Conservation (phyloP, 2,888 invertebrate genomes). For the Drosophila atroscutellata region DNA sequence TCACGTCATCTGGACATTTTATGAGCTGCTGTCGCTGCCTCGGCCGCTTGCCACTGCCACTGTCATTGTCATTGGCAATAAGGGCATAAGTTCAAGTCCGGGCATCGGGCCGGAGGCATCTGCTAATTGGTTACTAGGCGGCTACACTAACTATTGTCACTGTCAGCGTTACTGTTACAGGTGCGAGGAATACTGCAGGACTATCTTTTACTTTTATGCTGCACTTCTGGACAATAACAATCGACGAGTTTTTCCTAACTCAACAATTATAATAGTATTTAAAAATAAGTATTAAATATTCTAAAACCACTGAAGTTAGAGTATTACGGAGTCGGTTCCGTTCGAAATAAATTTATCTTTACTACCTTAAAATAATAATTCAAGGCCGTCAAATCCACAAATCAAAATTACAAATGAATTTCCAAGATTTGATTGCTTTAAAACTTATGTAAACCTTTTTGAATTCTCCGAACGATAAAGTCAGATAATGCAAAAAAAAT, state of each 20-base stretch:
- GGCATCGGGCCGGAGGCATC: constrained; percentile 16
- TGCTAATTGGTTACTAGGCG: constrained; percentile 8
- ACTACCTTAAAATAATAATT: neutral
- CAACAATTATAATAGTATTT: neutral
- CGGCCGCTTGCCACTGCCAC: constrained; percentile 12
- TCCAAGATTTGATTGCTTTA: neutral
- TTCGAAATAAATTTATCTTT: neutral
- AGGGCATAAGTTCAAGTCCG: constrained; percentile 10
- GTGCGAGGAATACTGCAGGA: neutral
- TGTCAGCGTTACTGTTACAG: constrained; percentile 22
- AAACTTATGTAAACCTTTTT: neutral
- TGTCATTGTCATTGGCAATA: constrained; percentile 19
- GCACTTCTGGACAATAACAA: neutral
- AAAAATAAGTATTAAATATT: neutral
- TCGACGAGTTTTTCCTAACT: neutral
- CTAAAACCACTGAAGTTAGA: neutral
- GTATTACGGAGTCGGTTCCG: neutral
- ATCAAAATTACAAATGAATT: neutral
- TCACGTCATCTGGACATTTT: constrained; percentile 77
- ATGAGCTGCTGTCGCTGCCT: constrained; percentile 62
- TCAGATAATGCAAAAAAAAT: neutral
- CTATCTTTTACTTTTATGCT: neutral
- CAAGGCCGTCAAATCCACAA: neutral
- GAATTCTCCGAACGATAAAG: neutral
- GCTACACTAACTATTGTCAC: constrained; percentile 37